Evolutionary conservation across 2,797 vertebrate genomes (phyloP).

Genomic region (Mormyrus proboscirostris): DNA sequence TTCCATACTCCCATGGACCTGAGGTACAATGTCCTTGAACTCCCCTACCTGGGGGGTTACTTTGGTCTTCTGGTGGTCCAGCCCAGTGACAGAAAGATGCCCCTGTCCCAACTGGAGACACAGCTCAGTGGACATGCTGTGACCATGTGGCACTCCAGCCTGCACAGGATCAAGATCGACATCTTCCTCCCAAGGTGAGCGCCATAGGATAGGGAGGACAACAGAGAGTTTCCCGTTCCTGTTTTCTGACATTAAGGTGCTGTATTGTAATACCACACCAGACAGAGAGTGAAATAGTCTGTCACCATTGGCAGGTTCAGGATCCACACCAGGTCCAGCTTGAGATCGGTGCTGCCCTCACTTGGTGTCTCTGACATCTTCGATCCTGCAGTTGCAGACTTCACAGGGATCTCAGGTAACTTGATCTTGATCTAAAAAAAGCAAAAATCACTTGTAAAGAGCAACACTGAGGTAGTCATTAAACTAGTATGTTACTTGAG

Average conservation of each 20-base stretch:
- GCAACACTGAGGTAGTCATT: not conserved
- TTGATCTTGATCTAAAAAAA: not conserved
- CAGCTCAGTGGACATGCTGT: constrained; percentile 67
- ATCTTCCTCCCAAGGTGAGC: constrained; percentile 80
- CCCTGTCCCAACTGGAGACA: constrained; percentile 63
- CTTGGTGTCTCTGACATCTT: constrained; percentile 80
- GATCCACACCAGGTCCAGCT: constrained; percentile 75
- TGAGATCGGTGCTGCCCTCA: constrained; percentile 68
- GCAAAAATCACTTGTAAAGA: not conserved
- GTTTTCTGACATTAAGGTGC: not conserved
- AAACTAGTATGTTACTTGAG: not conserved
- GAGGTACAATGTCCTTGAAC: constrained; percentile 67
- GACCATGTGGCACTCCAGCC: constrained; percentile 63
- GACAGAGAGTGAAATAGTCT: not conserved
- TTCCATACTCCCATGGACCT: constrained; percentile 65
- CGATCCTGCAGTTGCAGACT: constrained; percentile 71
- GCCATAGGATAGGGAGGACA: not conserved
- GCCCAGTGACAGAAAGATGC: constrained; percentile 64
- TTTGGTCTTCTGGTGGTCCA: constrained; percentile 74
- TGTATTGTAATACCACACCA: too few relatives aligned
- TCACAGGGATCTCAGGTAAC: constrained; percentile 80
- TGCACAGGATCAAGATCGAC: constrained; percentile 76
- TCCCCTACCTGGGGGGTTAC: constrained; percentile 67
- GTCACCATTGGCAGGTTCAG: constrained; percentile 65
- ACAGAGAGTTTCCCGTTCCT: not conserved